Base-by-base conservation (phyloP, 2,888 invertebrate genomes). In the Tigriopus californicus region DNA sequence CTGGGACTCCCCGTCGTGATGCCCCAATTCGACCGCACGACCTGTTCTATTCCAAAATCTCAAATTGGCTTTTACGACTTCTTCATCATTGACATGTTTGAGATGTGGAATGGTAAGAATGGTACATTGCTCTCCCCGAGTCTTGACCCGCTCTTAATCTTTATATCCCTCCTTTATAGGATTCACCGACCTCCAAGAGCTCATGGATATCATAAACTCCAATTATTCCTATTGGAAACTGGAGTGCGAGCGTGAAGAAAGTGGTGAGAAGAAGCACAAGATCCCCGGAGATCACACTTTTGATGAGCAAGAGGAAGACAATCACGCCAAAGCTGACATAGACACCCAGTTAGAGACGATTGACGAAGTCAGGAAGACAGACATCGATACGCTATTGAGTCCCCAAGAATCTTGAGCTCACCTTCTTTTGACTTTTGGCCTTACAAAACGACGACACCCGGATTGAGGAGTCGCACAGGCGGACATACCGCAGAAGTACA, bases 31-130 rank as follows among this genome's bases (percentile, higher is more conserved):
- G 95, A 97, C 73, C 80, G 94, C 65, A 78, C 81, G 62, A 83
- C 87, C 1, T 95, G 95, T 74, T 94, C 92, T 67, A 88, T 98
- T 70, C 94, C 97, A 58, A 88, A 92, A 74, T 91, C 94, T 62
- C 97, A 97, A 76, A 89, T 91, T 67, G 91, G 92, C 61, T 97
- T 97, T 74, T 85, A 94, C 64, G 97, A 97, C 73, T 92, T 85
- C 74, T 97, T 97, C 69, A 91, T 95, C 67, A 87, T 87, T 66
- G 92, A 92, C 69, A 92, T 97, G 89, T 89, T 95, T 76, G 90
- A 92, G 69, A 88, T 90, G 40, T 97, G 94, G 92, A 85, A 92
- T 69, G 85, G 91, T 74, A 64, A 68, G 72, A 12, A 47, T 10
- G 15, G 8, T 8, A 10, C 20, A 8, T 18, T 8, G 13, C 18